Evolutionary conservation across 2,888 invertebrate species (phyloP), one percentile per base, ranked within the genome.

Genomic region (Anodontia alba): DNA sequence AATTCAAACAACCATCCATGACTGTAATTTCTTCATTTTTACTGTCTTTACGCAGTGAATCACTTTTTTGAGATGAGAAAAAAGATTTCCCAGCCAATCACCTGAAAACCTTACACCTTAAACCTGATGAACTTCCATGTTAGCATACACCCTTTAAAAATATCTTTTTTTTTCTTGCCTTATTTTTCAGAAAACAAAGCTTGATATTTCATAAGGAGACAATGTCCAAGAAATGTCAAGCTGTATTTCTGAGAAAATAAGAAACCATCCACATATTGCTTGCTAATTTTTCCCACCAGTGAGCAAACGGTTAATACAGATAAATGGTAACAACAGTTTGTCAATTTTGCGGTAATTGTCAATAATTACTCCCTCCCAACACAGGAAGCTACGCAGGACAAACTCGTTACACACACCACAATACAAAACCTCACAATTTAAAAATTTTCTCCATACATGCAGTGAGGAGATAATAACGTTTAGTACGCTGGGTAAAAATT

Each of bases 311-410:
- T n/a, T n/a, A n/a, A n/a, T n/a, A n/a, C n/a, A n/a, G n/a, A n/a
- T n/a, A n/a, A n/a, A n/a, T n/a, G n/a, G n/a, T n/a, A n/a, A n/a
- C n/a, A n/a, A n/a, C n/a, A 57, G 57, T 57, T 57, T 57, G 57
- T 57, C 57, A 57, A 57, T 26, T n/a, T 57, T 57, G 57, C 57
- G 57, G 57, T 57, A 57, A 57, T 57, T 57, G 57, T 26, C 57
- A 23, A 57, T 57, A 57, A 57, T 57, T 57, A 29, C 29, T 29
- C 23, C 57, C 29, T 57, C 57, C 57, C 57, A 57, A 57, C 57
- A 29, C 29, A 29, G 57, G 57, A 26, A 57, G 57, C 57, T 20
- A 57, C 7, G 57, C 29, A 26, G 7, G 29, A 26, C 57, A 57
- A 57, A 57, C 17, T 51, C 23, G 51, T 51, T 10, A 51, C 51